Percentiles rank a stretch among this genome's conserved stretches.
Conservation (phyloP, 2,797 vertebrate species). For the Limosa lapponica region DNA sequence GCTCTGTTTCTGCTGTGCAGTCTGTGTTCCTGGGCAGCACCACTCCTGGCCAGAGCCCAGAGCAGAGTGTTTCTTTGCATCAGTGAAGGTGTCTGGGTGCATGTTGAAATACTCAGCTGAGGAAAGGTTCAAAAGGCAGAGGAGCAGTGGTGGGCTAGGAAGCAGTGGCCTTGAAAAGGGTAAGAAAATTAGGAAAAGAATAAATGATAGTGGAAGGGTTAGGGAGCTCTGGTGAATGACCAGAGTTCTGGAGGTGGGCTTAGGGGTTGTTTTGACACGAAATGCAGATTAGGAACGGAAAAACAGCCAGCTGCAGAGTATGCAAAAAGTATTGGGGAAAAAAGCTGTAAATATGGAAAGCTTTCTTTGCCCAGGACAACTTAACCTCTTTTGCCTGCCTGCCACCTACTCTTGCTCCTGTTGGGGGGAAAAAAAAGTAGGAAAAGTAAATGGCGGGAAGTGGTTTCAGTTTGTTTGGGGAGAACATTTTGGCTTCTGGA, state of each 20-base stretch:
- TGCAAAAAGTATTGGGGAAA: background rate
- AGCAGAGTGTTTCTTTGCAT: background rate
- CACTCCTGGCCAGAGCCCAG: background rate
- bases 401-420: background rate
- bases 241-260: background rate
- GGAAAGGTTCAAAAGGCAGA: background rate
- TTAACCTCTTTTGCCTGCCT: background rate
- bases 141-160: background rate
- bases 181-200: background rate
- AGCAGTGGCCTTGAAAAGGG: background rate
- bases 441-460: background rate
- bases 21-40: background rate
- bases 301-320: background rate
- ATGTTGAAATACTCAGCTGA: background rate
- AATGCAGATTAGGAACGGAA: background rate
- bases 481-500: background rate
- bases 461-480: background rate
- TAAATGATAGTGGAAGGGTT: background rate
- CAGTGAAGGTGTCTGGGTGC: background rate
- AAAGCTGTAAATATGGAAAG: background rate
- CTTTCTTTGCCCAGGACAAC: background rate
- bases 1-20: background rate
- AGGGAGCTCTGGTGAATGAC: background rate
- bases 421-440: background rate
- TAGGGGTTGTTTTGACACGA: background rate